Evolutionary conservation across 2,113 vertebrate species (phyloP), one percentile per base, ranked within the genome.

Genomic region (Rhynchomys soricoides): DNA sequence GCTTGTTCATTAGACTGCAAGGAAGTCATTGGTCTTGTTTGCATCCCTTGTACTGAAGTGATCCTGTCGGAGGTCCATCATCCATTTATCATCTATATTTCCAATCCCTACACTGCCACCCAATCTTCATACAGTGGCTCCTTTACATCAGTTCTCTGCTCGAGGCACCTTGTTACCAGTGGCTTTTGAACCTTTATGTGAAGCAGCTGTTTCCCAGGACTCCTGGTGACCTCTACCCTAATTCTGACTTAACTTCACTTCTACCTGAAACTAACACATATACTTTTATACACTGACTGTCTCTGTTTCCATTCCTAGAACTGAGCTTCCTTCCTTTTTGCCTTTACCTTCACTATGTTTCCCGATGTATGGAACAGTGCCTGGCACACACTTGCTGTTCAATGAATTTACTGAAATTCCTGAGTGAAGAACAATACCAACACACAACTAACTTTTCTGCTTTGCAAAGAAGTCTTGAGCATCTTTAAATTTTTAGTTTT

Each of bases 341-440:
- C 43, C n/a, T 96, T 92, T 94, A 68, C 81, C 52, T 96, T 59
- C 59, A 92, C 90, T 86, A 37, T 55, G 82, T 94, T 90, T 77
- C 55, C 64, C 43, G 82, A 43, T 82, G 50, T 71, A 88, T 97
- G 70, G 92, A 96, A 93, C n/a, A 85, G 57, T 81, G 43, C 52
- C 92, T 96, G 95, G 71, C 52, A 82, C 66, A 88, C n/a, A 96
- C 21, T 43, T 89, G 68, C 34, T 95, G 31, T 93, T 96, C 89
- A 91, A 15, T 90, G 85, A 97, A 71, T 95, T 95, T 94, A 68
- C 66, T 74, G 34, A 96, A 96, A 93, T 91, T 97, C 73, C 92
- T 93, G 68, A 97, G 96, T 91, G 95, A 91, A 96, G 77, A 52
- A 94, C 92, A 77, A 95, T 94, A 89, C 34, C 66, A 89, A 97